These are phyloP conservation scores for Pholis gunnellus DNA, from an alignment of 2,113 vertebrate species.

Conservation along the genomic window DNA sequence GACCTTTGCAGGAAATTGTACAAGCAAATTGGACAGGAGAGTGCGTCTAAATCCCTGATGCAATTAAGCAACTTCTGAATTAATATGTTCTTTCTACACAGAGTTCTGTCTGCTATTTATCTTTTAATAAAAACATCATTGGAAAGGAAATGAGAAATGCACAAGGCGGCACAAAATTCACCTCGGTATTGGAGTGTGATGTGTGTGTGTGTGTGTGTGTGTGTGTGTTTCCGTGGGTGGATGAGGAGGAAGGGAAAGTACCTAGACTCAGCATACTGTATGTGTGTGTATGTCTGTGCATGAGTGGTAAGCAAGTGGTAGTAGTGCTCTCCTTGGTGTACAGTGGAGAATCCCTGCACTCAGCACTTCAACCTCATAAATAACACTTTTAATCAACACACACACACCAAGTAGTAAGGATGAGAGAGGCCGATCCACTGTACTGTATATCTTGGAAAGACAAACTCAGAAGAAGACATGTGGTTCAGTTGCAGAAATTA, in stretches of 20 bases:
- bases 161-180: conserved; percentile 46
- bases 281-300: conserved; percentile 13
- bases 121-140: conserved; percentile 68
- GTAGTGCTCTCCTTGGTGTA: conserved; percentile 23
- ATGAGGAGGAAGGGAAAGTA: not conserved
- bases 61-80: conserved; percentile 76
- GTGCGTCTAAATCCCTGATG: conserved; percentile 67
- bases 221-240: conserved; percentile 1
- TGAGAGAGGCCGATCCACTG: conserved; percentile 15
- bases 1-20: conserved; percentile 51
- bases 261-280: conserved; percentile 30
- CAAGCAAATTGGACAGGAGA: conserved; percentile 71
- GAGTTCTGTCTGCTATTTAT: conserved; percentile 61
- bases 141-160: conserved; percentile 64
- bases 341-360: conserved; percentile 50
- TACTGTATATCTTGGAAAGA: conserved; percentile 10
- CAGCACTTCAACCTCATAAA: conserved; percentile 64
- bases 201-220: conserved; percentile 8
- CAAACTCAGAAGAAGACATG: conserved; percentile 7
- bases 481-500: not conserved
- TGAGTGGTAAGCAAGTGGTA: conserved; percentile 28
- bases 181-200: conserved; percentile 26
- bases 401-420: conserved; percentile 6
- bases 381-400: conserved; percentile 65
- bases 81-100: conserved; percentile 62